Evolutionary conservation across 2,888 invertebrate genomes (phyloP).

Genomic region (Camptogramma bilineatum): DNA sequence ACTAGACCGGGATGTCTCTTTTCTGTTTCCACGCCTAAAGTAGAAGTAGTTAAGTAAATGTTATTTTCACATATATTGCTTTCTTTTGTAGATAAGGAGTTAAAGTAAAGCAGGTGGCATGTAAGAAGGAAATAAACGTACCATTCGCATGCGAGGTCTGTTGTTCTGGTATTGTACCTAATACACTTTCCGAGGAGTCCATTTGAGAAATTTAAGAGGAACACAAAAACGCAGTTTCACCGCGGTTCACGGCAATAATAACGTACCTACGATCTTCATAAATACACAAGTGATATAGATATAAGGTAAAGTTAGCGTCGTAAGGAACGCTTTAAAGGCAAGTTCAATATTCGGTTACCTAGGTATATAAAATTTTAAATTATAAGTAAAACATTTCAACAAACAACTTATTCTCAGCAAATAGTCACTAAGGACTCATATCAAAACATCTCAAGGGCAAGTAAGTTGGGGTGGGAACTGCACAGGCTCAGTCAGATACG

Average conservation of each 20-base stretch:
- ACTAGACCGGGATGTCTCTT: not conserved
- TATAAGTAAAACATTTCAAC: not conserved
- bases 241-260: slow-evolving; percentile 37
- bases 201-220: slow-evolving; percentile 40
- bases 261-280: slow-evolving; percentile 30
- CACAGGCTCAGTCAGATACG: slow-evolving; percentile 59
- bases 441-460: slow-evolving; percentile 53
- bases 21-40: not conserved
- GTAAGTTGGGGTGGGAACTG: slow-evolving; percentile 52
- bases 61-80: not conserved
- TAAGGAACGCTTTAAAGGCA: not conserved
- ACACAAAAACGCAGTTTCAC: slow-evolving; percentile 44
- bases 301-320: slow-evolving; percentile 1
- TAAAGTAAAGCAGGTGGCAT: slow-evolving; percentile 47
- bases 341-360: slow-evolving; percentile 1
- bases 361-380: not conserved
- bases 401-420: slow-evolving; percentile 9
- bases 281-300: slow-evolving; percentile 29
- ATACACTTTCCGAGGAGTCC: slow-evolving; percentile 36
- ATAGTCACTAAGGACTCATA: slow-evolving; percentile 24
- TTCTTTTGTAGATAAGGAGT: not conserved
- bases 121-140: slow-evolving; percentile 33
- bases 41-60: not conserved
- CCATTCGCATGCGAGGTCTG: slow-evolving; percentile 48
- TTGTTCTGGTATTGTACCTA: slow-evolving; percentile 38